A percentile compares a stretch with the other conserved stretches of the same genome.
phyloP scores from a whole-genome alignment of 2,113 vertebrate species.

The Calidris pygmaea region DNA sequence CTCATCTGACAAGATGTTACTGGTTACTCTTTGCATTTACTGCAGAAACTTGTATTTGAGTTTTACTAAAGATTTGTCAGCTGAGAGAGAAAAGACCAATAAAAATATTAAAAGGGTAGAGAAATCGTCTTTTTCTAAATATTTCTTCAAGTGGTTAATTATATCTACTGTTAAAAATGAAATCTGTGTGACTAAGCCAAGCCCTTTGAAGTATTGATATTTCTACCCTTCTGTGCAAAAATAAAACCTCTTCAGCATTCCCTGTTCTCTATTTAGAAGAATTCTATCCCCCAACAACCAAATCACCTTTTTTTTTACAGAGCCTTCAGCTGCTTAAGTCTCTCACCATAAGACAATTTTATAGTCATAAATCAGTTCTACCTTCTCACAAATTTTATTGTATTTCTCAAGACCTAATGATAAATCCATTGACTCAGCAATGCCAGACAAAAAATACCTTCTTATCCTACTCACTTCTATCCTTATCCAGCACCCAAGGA shows the following conservation, averaged over 20 bases:
- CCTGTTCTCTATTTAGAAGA: not conserved
- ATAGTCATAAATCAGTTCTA: not conserved
- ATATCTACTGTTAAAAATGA: not conserved
- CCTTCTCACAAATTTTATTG: not conserved
- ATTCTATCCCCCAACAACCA: not conserved
- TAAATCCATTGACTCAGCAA: not conserved
- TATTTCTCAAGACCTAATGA: not conserved
- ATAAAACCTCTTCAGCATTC: not conserved
- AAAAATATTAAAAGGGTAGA: not conserved
- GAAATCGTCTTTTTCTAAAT: not conserved
- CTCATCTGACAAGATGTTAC: not conserved
- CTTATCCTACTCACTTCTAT: not conserved
- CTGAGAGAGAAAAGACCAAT: not conserved
- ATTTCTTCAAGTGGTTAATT: not conserved
- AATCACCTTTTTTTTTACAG: not conserved
- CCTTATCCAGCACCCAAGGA: not conserved
- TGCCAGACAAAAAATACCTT: not conserved
- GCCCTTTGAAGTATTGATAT: not conserved
- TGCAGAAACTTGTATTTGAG: not conserved
- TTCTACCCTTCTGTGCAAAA: not conserved
- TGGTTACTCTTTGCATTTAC: not conserved
- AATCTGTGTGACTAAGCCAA: not conserved
- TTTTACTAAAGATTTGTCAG: not conserved
- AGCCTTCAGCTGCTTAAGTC: not conserved
- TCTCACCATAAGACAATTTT: not conserved